Evolutionary conservation across 2,113 vertebrate species (phyloP).

Genomic region (Eublepharis macularius): DNA sequence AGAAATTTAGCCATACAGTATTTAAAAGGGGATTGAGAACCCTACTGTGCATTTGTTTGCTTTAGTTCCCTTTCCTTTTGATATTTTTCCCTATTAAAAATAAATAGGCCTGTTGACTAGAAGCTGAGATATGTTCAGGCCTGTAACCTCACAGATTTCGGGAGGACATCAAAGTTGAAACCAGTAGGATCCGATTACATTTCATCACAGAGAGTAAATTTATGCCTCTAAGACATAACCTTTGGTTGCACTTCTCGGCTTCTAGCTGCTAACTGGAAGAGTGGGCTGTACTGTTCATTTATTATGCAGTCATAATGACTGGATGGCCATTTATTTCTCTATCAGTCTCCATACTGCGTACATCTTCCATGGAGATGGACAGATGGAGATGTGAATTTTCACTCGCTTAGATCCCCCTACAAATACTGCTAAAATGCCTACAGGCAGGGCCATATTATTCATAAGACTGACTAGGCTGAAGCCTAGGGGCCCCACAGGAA

Average conservation of each 20-base stretch:
- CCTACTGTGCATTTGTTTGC: slow-evolving; percentile 27
- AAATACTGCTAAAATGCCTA: background rate
- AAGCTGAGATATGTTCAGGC: slow-evolving; percentile 65
- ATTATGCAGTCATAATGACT: slow-evolving; percentile 46
- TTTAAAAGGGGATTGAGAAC: slow-evolving; percentile 37
- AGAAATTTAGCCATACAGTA: background rate
- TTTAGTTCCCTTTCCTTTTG: slow-evolving; percentile 44
- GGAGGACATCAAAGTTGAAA: slow-evolving; percentile 76
- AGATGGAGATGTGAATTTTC: slow-evolving; percentile 1
- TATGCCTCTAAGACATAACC: slow-evolving; percentile 65
- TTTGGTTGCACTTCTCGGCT: slow-evolving; percentile 64
- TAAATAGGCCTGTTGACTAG: slow-evolving; percentile 39
- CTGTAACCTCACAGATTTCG: slow-evolving; percentile 66
- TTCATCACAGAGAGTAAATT: slow-evolving; percentile 68
- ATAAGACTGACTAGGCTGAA: too few species aligned
- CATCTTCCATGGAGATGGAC: slow-evolving; percentile 17
- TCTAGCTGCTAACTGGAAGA: slow-evolving; percentile 49
- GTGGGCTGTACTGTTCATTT: slow-evolving; percentile 33
- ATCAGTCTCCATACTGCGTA: slow-evolving; percentile 33
- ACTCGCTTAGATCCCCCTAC: background rate
- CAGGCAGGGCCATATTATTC: too few species aligned
- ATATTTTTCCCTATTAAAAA: slow-evolving; percentile 51
- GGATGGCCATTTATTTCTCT: slow-evolving; percentile 39
- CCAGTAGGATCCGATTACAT: slow-evolving; percentile 71
- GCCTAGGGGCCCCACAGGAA: too few species aligned